These are phyloP conservation scores for Brenthis ino DNA, from an alignment of 2,888 invertebrate genomes.

Conservation along the genomic window DNA sequence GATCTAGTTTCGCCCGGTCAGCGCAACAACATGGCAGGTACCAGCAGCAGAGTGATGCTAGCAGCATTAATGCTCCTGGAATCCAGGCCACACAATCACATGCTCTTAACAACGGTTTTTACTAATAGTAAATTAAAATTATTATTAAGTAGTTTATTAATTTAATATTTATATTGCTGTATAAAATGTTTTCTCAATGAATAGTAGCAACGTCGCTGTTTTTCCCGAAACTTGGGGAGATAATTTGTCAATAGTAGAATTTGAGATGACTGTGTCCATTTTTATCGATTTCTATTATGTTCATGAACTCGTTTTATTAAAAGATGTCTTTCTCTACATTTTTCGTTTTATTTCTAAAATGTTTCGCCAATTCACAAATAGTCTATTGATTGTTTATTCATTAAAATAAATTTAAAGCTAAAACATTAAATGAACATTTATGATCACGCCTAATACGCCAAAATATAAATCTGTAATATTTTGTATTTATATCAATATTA, in stretches of 20 bases:
- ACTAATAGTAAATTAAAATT: conserved; percentile 36
- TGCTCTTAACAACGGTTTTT: conserved; percentile 61
- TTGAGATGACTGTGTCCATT: conserved; percentile 64
- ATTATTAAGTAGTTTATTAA: conserved; percentile 20
- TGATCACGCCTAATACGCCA: no score
- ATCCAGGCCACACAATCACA: conserved; percentile 60
- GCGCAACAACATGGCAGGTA: conserved; percentile 54
- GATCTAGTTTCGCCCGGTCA: conserved; percentile 61
- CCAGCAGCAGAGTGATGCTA: conserved; percentile 60
- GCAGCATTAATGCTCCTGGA: conserved; percentile 61
- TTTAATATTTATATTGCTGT: not conserved
- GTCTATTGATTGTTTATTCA: no score
- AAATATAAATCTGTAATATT: no score
- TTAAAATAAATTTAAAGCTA: no score
- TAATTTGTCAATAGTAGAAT: conserved; percentile 44
- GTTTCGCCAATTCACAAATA: no score
- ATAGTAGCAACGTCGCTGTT: not conserved
- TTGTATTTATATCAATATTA: no score
- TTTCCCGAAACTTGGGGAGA: no score
- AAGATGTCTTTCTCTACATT: no score
- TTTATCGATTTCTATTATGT: conserved; percentile 60
- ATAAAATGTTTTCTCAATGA: not conserved
- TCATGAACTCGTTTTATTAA: no score
- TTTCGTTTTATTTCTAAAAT: no score
- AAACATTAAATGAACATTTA: no score